Percentiles rank a stretch among this genome's conserved stretches.
Evolutionary conservation across 2,797 vertebrate genomes (phyloP).

Genomic region (Dermochelys coriacea): DNA sequence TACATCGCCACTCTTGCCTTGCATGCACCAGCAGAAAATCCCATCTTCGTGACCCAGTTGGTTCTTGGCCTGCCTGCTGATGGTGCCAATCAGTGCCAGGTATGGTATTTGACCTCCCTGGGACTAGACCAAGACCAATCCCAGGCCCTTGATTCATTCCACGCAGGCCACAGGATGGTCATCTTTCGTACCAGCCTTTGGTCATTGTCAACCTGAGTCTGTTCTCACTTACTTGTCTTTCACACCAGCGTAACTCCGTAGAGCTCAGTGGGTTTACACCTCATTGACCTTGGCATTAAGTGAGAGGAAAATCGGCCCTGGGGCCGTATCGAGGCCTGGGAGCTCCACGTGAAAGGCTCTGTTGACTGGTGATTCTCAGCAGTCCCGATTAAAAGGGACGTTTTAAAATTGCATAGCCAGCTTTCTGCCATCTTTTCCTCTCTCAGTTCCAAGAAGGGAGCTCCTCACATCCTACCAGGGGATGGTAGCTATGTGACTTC

Average conservation of each 20-base stretch:
- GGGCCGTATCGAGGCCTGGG: neutral
- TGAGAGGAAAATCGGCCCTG: neutral
- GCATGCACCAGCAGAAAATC: neutral
- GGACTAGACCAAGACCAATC: neutral
- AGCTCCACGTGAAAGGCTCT: neutral
- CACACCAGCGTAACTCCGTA: rapidly evolving
- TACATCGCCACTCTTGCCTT: neutral
- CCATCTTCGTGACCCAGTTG: neutral
- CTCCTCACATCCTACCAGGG: neutral
- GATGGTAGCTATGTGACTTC: neutral
- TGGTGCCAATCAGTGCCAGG: neutral
- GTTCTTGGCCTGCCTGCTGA: neutral
- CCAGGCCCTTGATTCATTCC: neutral
- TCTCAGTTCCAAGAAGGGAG: neutral
- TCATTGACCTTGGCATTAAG: neutral
- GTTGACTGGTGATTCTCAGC: neutral
- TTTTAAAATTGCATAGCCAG: neutral
- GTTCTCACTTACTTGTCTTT: neutral
- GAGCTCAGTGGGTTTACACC: neutral
- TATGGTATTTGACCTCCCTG: neutral
- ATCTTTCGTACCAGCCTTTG: neutral
- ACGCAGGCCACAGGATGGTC: neutral
- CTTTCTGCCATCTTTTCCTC: neutral
- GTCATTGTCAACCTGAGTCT: rapidly evolving
- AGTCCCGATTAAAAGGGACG: neutral